Percentiles rank a stretch among this genome's conserved stretches.
phyloP scores from a whole-genome alignment of 2,797 vertebrate genomes.

The Microctenopoma steveboyesi region DNA sequence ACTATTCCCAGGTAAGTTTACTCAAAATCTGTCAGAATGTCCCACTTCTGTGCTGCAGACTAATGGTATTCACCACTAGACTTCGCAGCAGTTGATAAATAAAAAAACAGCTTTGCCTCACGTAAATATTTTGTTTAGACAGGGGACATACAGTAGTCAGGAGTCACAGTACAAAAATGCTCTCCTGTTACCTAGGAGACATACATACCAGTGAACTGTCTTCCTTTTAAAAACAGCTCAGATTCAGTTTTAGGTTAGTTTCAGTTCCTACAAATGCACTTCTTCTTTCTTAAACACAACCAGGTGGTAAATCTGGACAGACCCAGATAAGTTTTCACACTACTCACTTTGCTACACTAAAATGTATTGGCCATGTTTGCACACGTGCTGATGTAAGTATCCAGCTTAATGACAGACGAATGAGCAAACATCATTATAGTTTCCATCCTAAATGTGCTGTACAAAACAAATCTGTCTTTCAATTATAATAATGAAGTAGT shows the following conservation, averaged over 20 bases:
- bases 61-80: background rate
- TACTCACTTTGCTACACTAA: background rate
- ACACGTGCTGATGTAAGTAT: too few species aligned
- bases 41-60: background rate
- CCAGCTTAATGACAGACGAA: too few species aligned
- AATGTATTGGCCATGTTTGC: too few species aligned
- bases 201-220: too few species aligned
- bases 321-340: background rate
- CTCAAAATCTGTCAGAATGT: background rate
- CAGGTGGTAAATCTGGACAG: background rate
- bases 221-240: too few species aligned
- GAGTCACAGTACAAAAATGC: too few species aligned
- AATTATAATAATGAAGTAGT: too few species aligned
- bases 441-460: too few species aligned
- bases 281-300: background rate
- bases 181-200: too few species aligned
- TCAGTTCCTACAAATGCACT: background rate
- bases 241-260: background rate
- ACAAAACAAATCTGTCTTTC: too few species aligned
- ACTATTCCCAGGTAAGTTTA: constrained; percentile 67
- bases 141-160: background rate
- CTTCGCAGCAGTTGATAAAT: background rate
- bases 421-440: too few species aligned
- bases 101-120: background rate
- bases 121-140: too few species aligned